Base-by-base conservation (phyloP, 1,140 invertebrate genomes). In the silkworm (Bombyx mori) region DNA sequence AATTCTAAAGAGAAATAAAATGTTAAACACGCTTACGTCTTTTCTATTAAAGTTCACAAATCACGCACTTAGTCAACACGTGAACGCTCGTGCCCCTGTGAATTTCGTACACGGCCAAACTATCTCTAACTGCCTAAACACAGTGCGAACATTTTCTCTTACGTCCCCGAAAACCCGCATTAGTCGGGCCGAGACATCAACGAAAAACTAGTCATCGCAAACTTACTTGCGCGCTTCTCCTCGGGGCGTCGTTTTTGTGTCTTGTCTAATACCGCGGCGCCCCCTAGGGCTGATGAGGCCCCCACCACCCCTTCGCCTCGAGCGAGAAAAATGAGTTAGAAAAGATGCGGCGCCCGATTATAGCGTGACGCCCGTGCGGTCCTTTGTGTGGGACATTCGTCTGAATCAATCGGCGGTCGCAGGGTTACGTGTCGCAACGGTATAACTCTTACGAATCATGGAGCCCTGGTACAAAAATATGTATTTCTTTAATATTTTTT, bases 251-350 rank as follows among this genome's bases (percentile, higher is more conserved):
- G 78, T 86, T 86, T 86, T 86, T 86, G 81, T 86, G 80, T 83
- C 81, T 86, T 86, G 81, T 82, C 81, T 86, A 84, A 84, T 83
- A 75, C 80, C 77, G 77, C 79, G 79, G 78, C 77, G 73, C 75
- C 79, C 77, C 79, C 77, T 61, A 35, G 57, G 61, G 66, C 71
- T 80, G 80, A 82, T 79, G 79, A 79, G 70, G 62, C 65, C 69
- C 68, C 58, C 63, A 62, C 65, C 64, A 57, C 70, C 69, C 66
- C 45, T 51, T 50, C 64, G 71, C 76, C 77, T 69, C 73, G 63
- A 75, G 73, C 78, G 75, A 86, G 83, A 86, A 86, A 86, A 86
- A 86, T 86, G 83, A 86, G 83, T 86, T 86, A 86, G 83, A 81
- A 84, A 86, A 86, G 83, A 86, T 84, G 83, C 77, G 79, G 75